These are phyloP conservation scores for Drosophila anomelani DNA, from an alignment of 2,888 invertebrate genomes.

Conservation along the genomic window DNA sequence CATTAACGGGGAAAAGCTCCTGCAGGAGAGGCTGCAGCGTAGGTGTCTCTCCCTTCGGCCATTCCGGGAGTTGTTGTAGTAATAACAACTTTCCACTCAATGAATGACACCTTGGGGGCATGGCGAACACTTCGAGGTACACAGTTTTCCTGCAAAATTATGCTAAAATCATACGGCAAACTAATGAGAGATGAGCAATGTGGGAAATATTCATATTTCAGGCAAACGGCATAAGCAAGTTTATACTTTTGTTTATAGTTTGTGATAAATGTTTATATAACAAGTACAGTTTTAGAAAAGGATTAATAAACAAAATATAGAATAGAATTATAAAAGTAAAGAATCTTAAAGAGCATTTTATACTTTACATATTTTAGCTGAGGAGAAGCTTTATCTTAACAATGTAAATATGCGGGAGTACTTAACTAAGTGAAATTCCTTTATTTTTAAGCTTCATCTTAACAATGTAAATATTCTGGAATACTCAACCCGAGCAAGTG, in stretches of 20 bases:
- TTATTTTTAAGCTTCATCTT: too few species aligned
- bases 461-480: not conserved
- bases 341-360: too few species aligned
- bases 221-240: not conserved
- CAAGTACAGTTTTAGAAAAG: not conserved
- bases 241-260: not conserved
- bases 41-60: constrained; percentile 20
- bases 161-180: constrained; percentile 15
- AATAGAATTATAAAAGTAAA: too few species aligned
- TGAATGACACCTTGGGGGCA: constrained; percentile 46
- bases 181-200: constrained; percentile 20
- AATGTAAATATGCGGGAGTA: too few species aligned
- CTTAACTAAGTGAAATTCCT: too few species aligned
- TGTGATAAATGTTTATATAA: not conserved
- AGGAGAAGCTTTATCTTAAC: too few species aligned
- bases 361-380: too few species aligned
- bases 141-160: constrained; percentile 26
- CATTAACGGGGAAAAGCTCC: constrained; percentile 25
- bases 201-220: not conserved
- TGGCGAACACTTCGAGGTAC: constrained; percentile 18
- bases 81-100: constrained; percentile 43
- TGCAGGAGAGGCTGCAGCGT: not conserved
- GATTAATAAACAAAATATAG: not conserved
- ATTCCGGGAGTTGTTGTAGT: constrained; percentile 19
- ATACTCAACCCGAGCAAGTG: not conserved